Evolutionary conservation across 2,888 invertebrate species (phyloP).

Genomic region (Tenthredo notha): DNA sequence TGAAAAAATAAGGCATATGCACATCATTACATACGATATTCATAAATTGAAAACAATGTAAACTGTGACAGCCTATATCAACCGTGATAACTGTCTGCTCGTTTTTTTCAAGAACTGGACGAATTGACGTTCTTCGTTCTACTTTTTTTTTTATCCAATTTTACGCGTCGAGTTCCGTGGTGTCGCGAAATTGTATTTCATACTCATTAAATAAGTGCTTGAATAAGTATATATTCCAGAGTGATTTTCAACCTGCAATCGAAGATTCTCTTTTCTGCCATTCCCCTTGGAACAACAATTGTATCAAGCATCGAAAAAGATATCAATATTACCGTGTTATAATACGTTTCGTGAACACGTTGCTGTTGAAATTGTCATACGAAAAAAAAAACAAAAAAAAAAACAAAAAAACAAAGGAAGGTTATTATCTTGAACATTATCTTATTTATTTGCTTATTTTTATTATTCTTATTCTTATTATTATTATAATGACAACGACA

Average conservation of each 20-base stretch:
- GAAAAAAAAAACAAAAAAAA: neutral
- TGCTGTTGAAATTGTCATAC: neutral
- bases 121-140: neutral
- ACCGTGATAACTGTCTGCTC: neutral
- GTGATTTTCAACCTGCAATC: neutral
- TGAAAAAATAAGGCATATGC: neutral
- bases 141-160: neutral
- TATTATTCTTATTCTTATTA: neutral
- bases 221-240: slow-evolving; percentile 21
- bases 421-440: neutral
- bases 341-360: neutral
- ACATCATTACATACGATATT: neutral
- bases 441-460: neutral
- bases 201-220: neutral
- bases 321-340: neutral
- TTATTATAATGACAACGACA: neutral
- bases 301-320: neutral
- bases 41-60: neutral
- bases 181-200: neutral
- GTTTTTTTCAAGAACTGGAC: neutral
- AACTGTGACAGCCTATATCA: neutral
- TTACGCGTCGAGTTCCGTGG: neutral
- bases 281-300: slow-evolving; percentile 4
- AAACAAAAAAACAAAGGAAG: neutral
- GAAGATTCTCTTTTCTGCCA: neutral